Conservation (phyloP, 1,140 invertebrate genomes). For the Diabrotica undecimpunctata region DNA sequence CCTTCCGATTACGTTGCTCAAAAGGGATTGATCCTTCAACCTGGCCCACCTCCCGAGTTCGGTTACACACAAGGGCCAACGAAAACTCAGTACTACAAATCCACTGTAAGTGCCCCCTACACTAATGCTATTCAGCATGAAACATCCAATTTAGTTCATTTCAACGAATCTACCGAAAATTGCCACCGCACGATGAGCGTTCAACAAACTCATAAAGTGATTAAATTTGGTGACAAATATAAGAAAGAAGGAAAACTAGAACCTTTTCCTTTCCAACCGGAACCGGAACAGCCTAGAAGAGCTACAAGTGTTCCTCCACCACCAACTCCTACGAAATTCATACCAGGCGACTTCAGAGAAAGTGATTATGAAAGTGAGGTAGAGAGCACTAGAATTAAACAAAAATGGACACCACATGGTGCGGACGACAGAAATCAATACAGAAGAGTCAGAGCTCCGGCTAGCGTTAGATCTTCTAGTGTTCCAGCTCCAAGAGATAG, state of each 20-base stretch:
- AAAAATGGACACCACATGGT: constrained; percentile 59
- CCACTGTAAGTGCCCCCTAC: constrained; percentile 53
- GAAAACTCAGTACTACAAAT: constrained; percentile 51
- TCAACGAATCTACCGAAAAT: constrained; percentile 65
- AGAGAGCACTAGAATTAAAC: constrained; percentile 56
- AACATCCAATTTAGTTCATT: constrained; percentile 63
- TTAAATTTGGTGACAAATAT: constrained; percentile 58
- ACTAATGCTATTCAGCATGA: constrained; percentile 61
- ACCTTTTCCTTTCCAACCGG: constrained; percentile 51
- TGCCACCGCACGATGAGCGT: constrained; percentile 62
- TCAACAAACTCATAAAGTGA: constrained; percentile 64
- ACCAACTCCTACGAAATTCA: constrained; percentile 63
- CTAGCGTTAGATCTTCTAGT: constrained; percentile 47
- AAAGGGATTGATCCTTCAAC: constrained; percentile 50
- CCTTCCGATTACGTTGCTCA: constrained; percentile 42
- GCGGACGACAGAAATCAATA: constrained; percentile 59
- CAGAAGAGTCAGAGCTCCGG: constrained; percentile 57
- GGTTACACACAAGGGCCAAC: constrained; percentile 54
- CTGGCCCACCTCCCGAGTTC: constrained; percentile 58
- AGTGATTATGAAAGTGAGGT: constrained; percentile 71
- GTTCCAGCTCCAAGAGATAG: constrained; percentile 50
- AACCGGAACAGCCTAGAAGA: constrained; percentile 40
- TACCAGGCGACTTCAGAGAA: constrained; percentile 63
- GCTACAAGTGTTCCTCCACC: constrained; percentile 47
- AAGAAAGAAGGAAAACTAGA: constrained; percentile 45